Evolutionary conservation across 1,140 invertebrate species (phyloP), one percentile per base, ranked within the genome.

Genomic region (Zaprionus tsacasi): DNA sequence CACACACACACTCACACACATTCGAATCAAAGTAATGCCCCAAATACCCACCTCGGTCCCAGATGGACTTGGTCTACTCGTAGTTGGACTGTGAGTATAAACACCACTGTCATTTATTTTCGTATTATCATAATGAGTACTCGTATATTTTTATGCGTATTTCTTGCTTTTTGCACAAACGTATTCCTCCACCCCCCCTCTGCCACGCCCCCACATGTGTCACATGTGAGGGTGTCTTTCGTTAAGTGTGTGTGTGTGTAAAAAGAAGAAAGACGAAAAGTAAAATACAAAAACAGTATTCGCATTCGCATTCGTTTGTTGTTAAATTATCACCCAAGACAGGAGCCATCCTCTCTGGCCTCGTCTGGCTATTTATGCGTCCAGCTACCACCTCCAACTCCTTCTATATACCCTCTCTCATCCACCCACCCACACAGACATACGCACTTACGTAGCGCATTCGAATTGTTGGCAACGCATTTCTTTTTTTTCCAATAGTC

Each of bases 101-200:
- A 86, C 79, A 81, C 88, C 76, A 79, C 78, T 91, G 88, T 82
- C 89, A 91, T 89, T 91, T 91, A 91, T 91, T 91, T 88, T 90
- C 89, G 89, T 89, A 91, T 91, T 91, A 91, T 91, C 83, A 91
- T 91, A 91, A 91, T 91, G 88, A 85, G 87, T 65, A 77, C 80
- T 91, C 85, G 88, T 91, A 91, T 91, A 91, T 91, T 91, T 91
- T 91, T 91, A 91, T 91, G 88, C 72, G 83, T 81, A 81, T 83
- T 75, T 88, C 85, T 88, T 83, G 80, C 85, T 88, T 89, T 89
- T 89, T 88, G 80, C 68, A 76, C 67, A 73, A 79, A 76, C 60
- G 35, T 45, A 52, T 77, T 48, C 65, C 73, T n/a, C n/a, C n/a
- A n/a, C n/a, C n/a, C n/a, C 56, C 73, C 73, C 56, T 65, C 77